Evolutionary conservation across 1,140 invertebrate genomes (phyloP), one percentile per base, ranked within the genome.

Genomic region (Atta cephalotes): DNA sequence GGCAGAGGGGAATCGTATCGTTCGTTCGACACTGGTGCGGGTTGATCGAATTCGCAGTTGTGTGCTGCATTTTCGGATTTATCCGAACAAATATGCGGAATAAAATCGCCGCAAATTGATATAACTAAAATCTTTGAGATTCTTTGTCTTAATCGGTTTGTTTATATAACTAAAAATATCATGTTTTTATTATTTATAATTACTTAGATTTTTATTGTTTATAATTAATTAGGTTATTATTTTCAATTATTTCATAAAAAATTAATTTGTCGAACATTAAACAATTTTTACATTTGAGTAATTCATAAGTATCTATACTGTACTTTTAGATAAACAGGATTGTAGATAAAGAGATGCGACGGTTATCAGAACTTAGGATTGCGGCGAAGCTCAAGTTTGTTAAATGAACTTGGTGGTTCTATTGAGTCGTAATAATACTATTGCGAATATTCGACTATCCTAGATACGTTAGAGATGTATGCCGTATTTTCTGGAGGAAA

Each of bases 1-100:
- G 35, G 53, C 68, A 65, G 25, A 49, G 80, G 71, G 80, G 70
- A 84, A 74, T 82, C 80, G 80, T 82, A 84, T 84, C 80, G 39
- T 62, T 76, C 66, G 66, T 39, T 49, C 80, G 70, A 84, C 80
- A 62, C 70, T 35, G 25, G 60, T 66, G 63, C 80, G n/a, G 63
- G 21, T 31, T 25, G 68, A 49, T 74, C 80, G 53, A 60, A 14
- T 72, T 72, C 35, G 68, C 53, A 25, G 25, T 56, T 16, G 53
- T 45, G 35, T 25, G 35, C 53, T 60, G 68, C 18, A 62, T 82
- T 82, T 74, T 82, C 56, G 16, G 31, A 71, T 53, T n/a, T 70
- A 28, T 56, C 12, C 28, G 66, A 12, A 56, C 6, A n/a, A 79
- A 81, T 70, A 45, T 56, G 10, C 31, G 10, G 28, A 35, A 66